Base-by-base conservation (phyloP, 2,113 vertebrate genomes). In the Carassius auratus region DNA sequence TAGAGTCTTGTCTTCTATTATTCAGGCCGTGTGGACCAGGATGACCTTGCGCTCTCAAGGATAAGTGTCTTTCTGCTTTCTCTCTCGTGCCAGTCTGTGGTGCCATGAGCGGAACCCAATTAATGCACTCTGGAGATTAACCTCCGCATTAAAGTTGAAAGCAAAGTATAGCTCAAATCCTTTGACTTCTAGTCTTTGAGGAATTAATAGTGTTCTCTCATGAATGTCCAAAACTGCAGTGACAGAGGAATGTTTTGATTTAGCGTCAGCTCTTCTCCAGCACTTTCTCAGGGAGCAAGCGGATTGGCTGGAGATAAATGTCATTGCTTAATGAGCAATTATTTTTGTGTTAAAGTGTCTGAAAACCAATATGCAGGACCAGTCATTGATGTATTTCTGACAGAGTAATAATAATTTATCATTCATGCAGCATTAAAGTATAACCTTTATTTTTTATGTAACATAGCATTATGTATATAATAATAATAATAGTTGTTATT, bases 101-200 rank as follows among this genome's bases (percentile, higher is more conserved):
- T 62, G 10, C 82, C 66, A 42, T 42, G 68, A 84, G 55, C 82
- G 62, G 52, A 61, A 84, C 33, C 83, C 77, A 30, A 85, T 85
- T 85, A 81, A 81, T 69, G 52, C 52, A 55, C 52, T 55, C 15
- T 55, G 23, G 42, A 64, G 83, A 85, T 85, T 85, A 77, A 85
- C 74, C 83, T 77, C 48, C 23, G 61, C 71, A 19, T 42, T 77
- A 66, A 85, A 85, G 74, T 85, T 85, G 74, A 85, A 77, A 59
- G 74, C 83, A 74, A 85, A 77, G 83, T 85, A 68, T 85, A 85
- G 83, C 75, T 52, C 80, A 69, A 77, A 77, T 68, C 59, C 62
- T 76, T 66, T 68, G 59, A 76, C 45, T 83, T 87, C 57, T 55
- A 80, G 23, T 33, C 23, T 45, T 30, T 80, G 36, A 76, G 64